Evolutionary conservation across 2,888 invertebrate genomes (phyloP), one percentile per base, ranked within the genome.

Genomic region (Campopleginae sp.): DNA sequence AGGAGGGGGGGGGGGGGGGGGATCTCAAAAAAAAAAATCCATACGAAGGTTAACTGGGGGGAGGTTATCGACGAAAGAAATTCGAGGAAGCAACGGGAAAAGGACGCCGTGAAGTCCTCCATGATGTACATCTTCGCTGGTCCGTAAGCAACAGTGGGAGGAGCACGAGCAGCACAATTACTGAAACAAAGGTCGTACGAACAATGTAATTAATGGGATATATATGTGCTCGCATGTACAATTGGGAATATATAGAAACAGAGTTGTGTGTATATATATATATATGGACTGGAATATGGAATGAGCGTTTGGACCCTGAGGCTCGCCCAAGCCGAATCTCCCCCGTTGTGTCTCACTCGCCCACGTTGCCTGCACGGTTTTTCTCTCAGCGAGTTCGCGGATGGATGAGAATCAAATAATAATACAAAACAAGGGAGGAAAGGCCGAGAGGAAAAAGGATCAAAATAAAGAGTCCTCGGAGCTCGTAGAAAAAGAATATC

Each of bases 141-240:
- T 74, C 42, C 71, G 72, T 72, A 38, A 51, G 54, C 68, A 58
- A 65, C 66, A 65, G 80, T 65, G 66, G 38, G 14, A 70, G 61
- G 48, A 44, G 71, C 77, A 72, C 44, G 74, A 80, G 48, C 77
- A 80, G 80, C 85, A 74, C 80, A 80, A 86, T 86, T 82, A 51
- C 85, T 86, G 82, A 77, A 86, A 86, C 82, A 82, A 86, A 86
- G 72, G 72, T 77, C 80, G 74, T 75, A 48, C 38, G 84, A 88
- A 89, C 87, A 87, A 89, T 90, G 88, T 89, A 91, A 91, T 91
- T 91, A 91, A 90, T 88, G 86, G 89, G 87, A 48, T 46, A 63
- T 63, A 63, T 63, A 44, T 68, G 38, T 38, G 23, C 44, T 33
- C 33, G n/a, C n/a, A 19, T 19, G 51, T 70, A 31, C n/a, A 33